phyloP scores from a whole-genome alignment of 2,113 vertebrate species.

The Clarias magur region DNA sequence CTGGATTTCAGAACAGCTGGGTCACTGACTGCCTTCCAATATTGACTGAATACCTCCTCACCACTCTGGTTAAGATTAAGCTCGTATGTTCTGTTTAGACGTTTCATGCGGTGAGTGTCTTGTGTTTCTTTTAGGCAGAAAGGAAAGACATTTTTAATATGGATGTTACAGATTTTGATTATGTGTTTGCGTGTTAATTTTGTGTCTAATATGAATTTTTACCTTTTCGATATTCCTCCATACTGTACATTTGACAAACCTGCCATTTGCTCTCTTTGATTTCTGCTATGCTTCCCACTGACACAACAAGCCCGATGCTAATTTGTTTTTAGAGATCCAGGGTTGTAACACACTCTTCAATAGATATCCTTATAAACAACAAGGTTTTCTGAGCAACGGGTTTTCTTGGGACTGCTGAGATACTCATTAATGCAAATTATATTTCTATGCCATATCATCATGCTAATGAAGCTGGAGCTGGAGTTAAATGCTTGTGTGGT shows the following conservation, averaged over 20 bases:
- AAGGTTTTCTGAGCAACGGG: not conserved
- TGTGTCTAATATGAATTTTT: not conserved
- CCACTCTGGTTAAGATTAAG: not conserved
- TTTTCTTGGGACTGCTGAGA: constrained; percentile 5
- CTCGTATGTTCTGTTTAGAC: not conserved
- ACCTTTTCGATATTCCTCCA: not conserved
- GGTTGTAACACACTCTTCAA: not conserved
- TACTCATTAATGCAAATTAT: constrained; percentile 4
- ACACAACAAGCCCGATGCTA: not conserved
- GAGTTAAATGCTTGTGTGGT: not conserved
- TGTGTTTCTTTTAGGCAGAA: not conserved
- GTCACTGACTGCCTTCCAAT: not conserved
- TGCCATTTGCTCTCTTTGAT: not conserved
- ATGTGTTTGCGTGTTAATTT: too few species aligned
- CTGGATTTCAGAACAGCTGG: not conserved
- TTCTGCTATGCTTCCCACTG: not conserved
- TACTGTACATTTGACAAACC: not conserved
- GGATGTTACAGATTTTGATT: too few species aligned
- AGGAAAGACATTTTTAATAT: not conserved
- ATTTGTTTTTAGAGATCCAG: not conserved
- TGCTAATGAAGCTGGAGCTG: constrained; percentile 4
- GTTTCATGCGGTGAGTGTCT: not conserved
- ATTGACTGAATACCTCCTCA: not conserved
- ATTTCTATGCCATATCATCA: constrained; percentile 5
- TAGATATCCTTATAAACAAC: constrained; percentile 5